phyloP scores from a whole-genome alignment of 2,797 vertebrate species.

The Tadarida brasiliensis region DNA sequence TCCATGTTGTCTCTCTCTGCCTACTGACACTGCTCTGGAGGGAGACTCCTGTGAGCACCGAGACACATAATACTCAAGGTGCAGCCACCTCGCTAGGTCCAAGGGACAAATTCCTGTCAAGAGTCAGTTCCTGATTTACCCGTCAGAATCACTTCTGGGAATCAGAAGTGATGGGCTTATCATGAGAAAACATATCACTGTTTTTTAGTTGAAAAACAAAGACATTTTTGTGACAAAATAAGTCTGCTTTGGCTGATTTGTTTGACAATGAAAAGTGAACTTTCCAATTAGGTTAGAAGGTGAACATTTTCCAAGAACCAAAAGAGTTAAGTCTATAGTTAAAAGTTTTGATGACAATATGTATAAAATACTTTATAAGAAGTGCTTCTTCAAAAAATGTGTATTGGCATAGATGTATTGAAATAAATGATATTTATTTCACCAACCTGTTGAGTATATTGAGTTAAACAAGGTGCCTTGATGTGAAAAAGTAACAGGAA shows the following conservation, averaged over 20 bases:
- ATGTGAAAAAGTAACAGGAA: neutral
- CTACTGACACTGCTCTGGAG: neutral
- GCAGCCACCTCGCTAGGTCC: neutral
- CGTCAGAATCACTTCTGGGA: neutral
- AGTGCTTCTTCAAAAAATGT: neutral
- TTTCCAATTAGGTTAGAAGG: neutral
- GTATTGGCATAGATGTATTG: neutral
- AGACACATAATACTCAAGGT: neutral
- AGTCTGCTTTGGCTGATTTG: neutral
- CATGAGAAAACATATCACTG: neutral
- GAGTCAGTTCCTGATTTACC: neutral
- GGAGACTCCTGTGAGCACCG: neutral
- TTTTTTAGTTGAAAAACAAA: slow-evolving; percentile 38
- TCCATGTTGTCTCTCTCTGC: neutral
- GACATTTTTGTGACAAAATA: neutral
- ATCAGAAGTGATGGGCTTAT: neutral
- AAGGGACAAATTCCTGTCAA: neutral
- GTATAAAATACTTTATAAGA: neutral
- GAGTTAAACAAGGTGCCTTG: neutral
- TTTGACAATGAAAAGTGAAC: neutral
- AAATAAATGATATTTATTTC: slow-evolving; percentile 26
- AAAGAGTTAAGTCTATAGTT: neutral
- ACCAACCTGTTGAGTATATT: neutral
- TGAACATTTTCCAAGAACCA: neutral
- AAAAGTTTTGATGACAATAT: neutral